phyloP scores from a whole-genome alignment of 2,797 vertebrate species.

The Brachymystax lenok region DNA sequence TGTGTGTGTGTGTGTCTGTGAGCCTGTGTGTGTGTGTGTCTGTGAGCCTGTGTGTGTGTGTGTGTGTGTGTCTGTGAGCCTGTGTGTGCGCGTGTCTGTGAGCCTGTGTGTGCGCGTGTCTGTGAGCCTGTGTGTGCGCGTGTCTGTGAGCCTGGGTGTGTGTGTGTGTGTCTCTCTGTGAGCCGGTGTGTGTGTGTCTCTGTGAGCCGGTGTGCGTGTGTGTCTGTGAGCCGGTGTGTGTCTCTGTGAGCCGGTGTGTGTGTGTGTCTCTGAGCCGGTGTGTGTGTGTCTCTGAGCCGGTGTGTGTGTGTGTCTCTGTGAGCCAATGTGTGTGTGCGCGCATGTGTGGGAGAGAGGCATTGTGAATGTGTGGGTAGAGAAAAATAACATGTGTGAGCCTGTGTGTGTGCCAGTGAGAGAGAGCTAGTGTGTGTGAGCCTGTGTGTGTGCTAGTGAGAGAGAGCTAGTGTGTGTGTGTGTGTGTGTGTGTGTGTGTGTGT shows the following conservation, averaged over 20 bases:
- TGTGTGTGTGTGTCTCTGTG: conserved; percentile 63
- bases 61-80: no score
- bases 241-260: conserved; percentile 14
- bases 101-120: no score
- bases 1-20: no score
- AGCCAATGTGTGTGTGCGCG: conserved; percentile 46
- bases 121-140: no score
- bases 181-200: neutral
- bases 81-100: conserved; percentile 12
- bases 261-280: conserved; percentile 21
- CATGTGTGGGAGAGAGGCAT: neutral
- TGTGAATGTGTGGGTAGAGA: conserved; percentile 15
- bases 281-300: neutral
- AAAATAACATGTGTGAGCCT: conserved; percentile 36
- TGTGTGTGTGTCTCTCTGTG: neutral
- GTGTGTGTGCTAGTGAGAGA: neutral
- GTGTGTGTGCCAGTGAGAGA: no score
- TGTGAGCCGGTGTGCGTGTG: conserved; percentile 14
- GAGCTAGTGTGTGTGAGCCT: conserved; percentile 21
- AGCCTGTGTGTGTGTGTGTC: no score
- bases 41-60: no score
- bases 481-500: neutral
- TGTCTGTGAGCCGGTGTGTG: conserved; percentile 28
- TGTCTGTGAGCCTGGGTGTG: neutral
- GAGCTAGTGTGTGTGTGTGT: neutral